phyloP scores from a whole-genome alignment of 2,113 vertebrate species.

The Lanius ludovicianus region DNA sequence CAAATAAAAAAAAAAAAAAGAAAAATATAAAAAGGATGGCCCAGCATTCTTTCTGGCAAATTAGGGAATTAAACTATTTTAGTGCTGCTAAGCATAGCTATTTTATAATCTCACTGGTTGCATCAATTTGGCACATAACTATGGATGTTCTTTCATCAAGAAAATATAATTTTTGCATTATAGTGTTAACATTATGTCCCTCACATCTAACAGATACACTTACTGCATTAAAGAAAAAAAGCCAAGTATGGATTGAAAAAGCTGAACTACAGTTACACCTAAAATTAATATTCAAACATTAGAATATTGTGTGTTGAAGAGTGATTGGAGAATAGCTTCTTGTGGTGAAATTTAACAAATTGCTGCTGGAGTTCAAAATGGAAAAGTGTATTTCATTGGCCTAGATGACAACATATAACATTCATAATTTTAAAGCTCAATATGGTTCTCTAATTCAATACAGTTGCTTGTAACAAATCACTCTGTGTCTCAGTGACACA shows the following conservation, averaged over 20 bases:
- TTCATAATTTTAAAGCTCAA: not conserved
- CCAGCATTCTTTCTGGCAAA: not conserved
- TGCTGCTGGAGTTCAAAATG: not conserved
- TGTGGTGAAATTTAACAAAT: not conserved
- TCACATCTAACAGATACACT: not conserved
- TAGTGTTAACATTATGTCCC: not conserved
- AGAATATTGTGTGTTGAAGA: not conserved
- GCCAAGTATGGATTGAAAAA: not conserved
- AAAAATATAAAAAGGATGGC: rapidly evolving
- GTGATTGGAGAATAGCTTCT: not conserved
- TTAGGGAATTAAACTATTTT: not conserved
- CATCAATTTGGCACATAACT: not conserved
- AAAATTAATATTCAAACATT: not conserved
- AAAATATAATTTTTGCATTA: not conserved
- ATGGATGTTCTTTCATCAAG: not conserved
- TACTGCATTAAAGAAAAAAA: not conserved
- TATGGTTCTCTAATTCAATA: conserved; percentile 17
- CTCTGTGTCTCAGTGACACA: not conserved
- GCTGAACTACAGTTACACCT: not conserved
- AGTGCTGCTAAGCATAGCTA: not conserved
- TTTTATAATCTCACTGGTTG: not conserved
- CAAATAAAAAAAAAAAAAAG: not conserved
- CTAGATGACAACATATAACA: not conserved
- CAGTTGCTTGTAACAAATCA: conserved; percentile 8
- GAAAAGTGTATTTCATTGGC: not conserved